Base-by-base conservation (phyloP, 1,140 invertebrate species). In the Halyomorpha halys region DNA sequence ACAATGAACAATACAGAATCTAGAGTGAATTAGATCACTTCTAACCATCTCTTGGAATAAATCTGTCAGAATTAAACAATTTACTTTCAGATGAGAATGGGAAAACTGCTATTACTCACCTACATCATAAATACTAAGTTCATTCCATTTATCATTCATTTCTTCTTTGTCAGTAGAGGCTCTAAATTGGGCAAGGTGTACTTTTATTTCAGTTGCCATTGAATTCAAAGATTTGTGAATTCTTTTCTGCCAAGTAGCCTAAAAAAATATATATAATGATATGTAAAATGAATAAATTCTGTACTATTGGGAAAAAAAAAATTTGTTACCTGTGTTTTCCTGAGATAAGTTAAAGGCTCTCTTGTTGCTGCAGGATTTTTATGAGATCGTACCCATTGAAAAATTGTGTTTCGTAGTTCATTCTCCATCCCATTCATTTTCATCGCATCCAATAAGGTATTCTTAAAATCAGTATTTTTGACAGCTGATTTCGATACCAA, bases 191-290 rank as follows among this genome's bases (percentile, higher is more conserved):
- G 89, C 87, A 61, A 92, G 72, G 15, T 86, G 84, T 9, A 90
- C 83, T 67, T 87, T 89, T 34, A 97, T 76, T 76, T 97, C 92
- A 63, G 84, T 86, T 67, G 90, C 91, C 88, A 97, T 96, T 3
- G 91, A 93, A 77, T 96, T 94, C 44, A 97, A 76, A 18, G 91
- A 95, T 77, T 97, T 97, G 68, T 94, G 85, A 63, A 97, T 92
- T 66, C 93, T 80, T 70, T 91, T 87, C 75, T 97, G 93, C 93
- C 94, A 97, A n/a, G 47, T 49, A 4, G 19, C 19, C n/a, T 19
- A 49, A 18, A 19, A n/a, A 19, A 49, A 49, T n/a, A 47, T 18
- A 16, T 16, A 18, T 18, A 3, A 47, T 16, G 18, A 47, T 47
- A 1, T 13, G 16, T 21, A 18, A 11, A 16, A 19, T 19, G 5